These are phyloP conservation scores for Drosophila busckii DNA, from an alignment of 1,140 invertebrate genomes.

Conservation along the genomic window DNA sequence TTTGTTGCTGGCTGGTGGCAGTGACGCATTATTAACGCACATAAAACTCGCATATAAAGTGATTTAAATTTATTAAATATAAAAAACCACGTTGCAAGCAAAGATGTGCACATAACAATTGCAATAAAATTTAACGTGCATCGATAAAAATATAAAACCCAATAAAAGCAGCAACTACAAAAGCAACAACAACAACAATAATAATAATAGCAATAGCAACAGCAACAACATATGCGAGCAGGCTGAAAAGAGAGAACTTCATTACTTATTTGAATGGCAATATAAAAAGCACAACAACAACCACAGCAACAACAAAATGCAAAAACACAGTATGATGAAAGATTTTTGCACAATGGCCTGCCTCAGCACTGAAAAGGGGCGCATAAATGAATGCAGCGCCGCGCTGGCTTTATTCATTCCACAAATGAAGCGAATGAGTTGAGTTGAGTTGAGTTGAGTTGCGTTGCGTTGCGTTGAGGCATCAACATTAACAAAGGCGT, in stretches of 20 bases:
- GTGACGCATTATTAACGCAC: constrained; percentile 70
- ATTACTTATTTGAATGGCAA: constrained; percentile 72
- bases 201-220: constrained; percentile 19
- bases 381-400: not conserved
- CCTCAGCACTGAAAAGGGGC: constrained; percentile 25
- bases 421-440: constrained; percentile 64
- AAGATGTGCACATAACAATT: constrained; percentile 73
- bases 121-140: constrained; percentile 76
- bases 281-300: constrained; percentile 36
- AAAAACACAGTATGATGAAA: constrained; percentile 49
- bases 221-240: not conserved
- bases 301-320: constrained; percentile 29
- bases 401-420: constrained; percentile 53
- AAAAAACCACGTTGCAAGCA: constrained; percentile 51
- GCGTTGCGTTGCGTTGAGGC: constrained; percentile 20
- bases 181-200: constrained; percentile 25
- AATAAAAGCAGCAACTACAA: constrained; percentile 56
- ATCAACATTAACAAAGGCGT: constrained; percentile 64
- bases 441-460: constrained; percentile 22
- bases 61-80: constrained; percentile 78
- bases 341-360: constrained; percentile 55
- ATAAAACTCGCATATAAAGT: constrained; percentile 76
- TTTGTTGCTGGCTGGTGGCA: not conserved
- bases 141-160: constrained; percentile 72
- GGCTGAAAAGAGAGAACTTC: constrained; percentile 60